Evolutionary conservation across 1,140 invertebrate species (phyloP), one percentile per base, ranked within the genome.

Genomic region (Euwallacea fornicatus): DNA sequence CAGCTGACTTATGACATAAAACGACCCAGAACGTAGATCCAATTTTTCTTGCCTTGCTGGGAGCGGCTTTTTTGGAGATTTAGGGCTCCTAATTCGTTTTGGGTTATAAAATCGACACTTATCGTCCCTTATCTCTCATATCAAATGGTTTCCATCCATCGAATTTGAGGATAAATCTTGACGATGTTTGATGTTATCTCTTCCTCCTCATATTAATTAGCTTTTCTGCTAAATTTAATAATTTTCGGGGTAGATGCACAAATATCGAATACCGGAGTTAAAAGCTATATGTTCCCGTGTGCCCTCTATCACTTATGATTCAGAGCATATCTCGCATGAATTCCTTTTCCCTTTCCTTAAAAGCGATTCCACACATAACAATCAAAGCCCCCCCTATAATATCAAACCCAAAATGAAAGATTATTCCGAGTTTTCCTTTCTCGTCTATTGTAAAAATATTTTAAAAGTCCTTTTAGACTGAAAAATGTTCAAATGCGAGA

Each of bases 81-180:
- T 60, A 60, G 10, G 13, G 42, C 42, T 60, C 42, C 58, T 60
- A 60, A 60, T 60, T 60, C 58, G 42, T 60, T 60, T 41, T 42
- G 33, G 7, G 7, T 42, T 42, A 60, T 60, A 60, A 60, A 60
- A 60, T 42, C 58, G 58, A 60, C 58, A 60, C 58, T 60, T 60
- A 60, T 60, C 58, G 58, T 21, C n/a, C 21, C 7, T 60, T 60
- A 41, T 42, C 58, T 60, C 42, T 33, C 42, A 60, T 42, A 41
- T 41, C 42, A 21, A 60, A 42, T 41, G 13, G 58, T 60, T 60
- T 60, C n/a, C 42, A 13, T 41, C 42, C 58, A 9, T 42, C 13
- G 42, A 60, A 41, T 41, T 60, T 42, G 58, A 42, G 10, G 58
- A 50, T 50, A 50, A 50, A 50, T 50, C 46, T 13, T 50, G 3